Evolutionary conservation across 2,888 invertebrate genomes (phyloP).

Genomic region (Ennomos fuscantarius): DNA sequence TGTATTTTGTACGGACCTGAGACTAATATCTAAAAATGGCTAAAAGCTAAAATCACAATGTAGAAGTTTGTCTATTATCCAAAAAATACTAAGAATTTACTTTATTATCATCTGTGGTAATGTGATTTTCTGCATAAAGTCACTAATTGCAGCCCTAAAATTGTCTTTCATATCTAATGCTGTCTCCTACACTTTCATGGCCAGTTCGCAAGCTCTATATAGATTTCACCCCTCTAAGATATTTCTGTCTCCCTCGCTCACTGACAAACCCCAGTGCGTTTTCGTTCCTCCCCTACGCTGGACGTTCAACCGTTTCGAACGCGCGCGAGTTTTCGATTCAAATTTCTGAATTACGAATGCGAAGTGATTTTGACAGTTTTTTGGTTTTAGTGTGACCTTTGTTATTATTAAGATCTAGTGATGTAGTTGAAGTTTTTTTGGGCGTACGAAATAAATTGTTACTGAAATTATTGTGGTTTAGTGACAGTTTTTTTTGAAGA

Average conservation of each 20-base stretch:
- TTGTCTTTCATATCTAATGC: too few species aligned
- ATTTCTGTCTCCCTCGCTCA: constrained; percentile 58
- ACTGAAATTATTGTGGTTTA: constrained; percentile 22
- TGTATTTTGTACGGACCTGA: too few species aligned
- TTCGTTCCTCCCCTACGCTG: constrained; percentile 23
- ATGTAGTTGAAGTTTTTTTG: constrained; percentile 23
- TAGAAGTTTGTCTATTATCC: too few species aligned
- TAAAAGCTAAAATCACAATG: too few species aligned
- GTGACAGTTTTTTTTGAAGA: constrained; percentile 23
- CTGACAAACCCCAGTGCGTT: constrained; percentile 62
- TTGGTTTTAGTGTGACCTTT: constrained; percentile 16
- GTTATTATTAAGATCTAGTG: constrained; percentile 17
- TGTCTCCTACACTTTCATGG: constrained; percentile 31
- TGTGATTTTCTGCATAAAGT: not conserved
- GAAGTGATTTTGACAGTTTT: constrained; percentile 30
- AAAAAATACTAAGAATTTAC: too few species aligned
- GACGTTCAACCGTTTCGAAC: constrained; percentile 28
- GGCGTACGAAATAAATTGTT: constrained; percentile 14
- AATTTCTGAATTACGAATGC: constrained; percentile 42
- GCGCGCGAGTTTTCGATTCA: constrained; percentile 28
- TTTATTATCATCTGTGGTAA: too few species aligned
- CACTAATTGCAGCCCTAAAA: too few species aligned
- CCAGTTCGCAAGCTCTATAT: constrained; percentile 59
- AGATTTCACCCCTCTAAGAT: constrained; percentile 63
- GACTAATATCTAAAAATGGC: too few species aligned